phyloP scores from a whole-genome alignment of 2,888 invertebrate genomes.

The Gastracanthus pulcherrimus region DNA sequence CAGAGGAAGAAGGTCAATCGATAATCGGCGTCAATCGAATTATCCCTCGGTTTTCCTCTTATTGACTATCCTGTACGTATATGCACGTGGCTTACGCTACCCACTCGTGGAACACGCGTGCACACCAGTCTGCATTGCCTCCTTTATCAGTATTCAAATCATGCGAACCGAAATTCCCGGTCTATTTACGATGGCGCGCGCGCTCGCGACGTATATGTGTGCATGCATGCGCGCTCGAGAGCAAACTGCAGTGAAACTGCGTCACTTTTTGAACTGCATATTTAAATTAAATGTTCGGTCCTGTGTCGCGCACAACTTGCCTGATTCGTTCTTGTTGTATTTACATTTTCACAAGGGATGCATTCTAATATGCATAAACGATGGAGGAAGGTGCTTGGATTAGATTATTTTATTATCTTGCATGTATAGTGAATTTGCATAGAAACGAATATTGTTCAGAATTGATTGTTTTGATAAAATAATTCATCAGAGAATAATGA shows the following conservation, averaged over 20 bases:
- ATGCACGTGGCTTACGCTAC: neutral
- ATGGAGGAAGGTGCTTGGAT: neutral
- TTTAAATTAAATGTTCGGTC: neutral
- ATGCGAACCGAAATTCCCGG: slow-evolving; percentile 48
- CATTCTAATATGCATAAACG: neutral
- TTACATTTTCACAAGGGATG: neutral
- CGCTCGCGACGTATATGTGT: neutral
- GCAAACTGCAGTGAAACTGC: slow-evolving; percentile 49
- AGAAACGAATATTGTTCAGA: no score
- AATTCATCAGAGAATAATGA: no score
- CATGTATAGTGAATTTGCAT: neutral
- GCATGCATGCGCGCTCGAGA: neutral
- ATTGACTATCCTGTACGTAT: neutral
- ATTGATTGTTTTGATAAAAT: no score
- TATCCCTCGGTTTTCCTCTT: slow-evolving; percentile 33
- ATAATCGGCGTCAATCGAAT: slow-evolving; percentile 44
- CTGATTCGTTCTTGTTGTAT: neutral
- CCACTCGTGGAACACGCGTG: neutral
- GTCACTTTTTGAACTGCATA: slow-evolving; percentile 40
- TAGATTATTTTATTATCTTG: neutral
- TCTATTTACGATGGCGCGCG: slow-evolving; percentile 41
- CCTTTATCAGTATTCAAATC: slow-evolving; percentile 54
- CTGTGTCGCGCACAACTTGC: neutral
- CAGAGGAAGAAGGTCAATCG: slow-evolving; percentile 39
- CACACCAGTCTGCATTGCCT: neutral